phyloP scores from a whole-genome alignment of 1,140 invertebrate genomes.

The Bombus soroeensis region DNA sequence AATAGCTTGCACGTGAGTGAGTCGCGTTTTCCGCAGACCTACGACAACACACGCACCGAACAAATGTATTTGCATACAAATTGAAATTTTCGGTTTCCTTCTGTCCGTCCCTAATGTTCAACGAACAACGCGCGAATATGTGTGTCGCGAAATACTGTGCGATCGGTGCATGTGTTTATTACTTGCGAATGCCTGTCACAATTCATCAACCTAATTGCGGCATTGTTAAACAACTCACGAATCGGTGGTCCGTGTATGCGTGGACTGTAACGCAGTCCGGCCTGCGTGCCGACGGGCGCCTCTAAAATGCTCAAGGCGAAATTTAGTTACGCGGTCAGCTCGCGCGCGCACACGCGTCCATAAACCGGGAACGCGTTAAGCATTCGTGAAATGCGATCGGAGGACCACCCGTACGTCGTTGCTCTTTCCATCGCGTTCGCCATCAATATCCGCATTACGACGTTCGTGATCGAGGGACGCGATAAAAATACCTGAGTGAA shows the following conservation, averaged over 20 bases:
- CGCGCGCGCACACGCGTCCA: slow-evolving; percentile 71
- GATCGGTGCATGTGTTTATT: slow-evolving; percentile 45
- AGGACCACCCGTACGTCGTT: slow-evolving; percentile 70
- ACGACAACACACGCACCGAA: background rate
- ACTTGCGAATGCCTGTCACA: slow-evolving; percentile 60
- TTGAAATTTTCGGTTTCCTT: slow-evolving; percentile 50
- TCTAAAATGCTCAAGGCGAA: slow-evolving; percentile 69
- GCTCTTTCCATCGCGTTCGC: slow-evolving; percentile 5
- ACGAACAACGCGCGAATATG: background rate
- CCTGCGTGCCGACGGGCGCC: slow-evolving; percentile 41
- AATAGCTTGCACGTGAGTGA: background rate
- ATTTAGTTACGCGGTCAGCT: slow-evolving; percentile 72
- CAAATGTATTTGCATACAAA: slow-evolving; percentile 44
- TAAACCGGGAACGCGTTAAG: slow-evolving; percentile 76
- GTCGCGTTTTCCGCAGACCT: slow-evolving; percentile 9
- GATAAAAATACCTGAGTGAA: slow-evolving; percentile 54
- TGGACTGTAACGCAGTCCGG: slow-evolving; percentile 51
- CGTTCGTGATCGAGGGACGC: slow-evolving; percentile 26
- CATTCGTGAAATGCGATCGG: slow-evolving; percentile 71
- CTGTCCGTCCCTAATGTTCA: background rate
- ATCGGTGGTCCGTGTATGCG: slow-evolving; percentile 51
- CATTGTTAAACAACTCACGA: slow-evolving; percentile 68
- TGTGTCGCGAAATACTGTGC: background rate
- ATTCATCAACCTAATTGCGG: slow-evolving; percentile 64
- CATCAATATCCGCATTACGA: slow-evolving; percentile 17